phyloP scores from a whole-genome alignment of 1,140 invertebrate genomes.

The Penaeus vannamei region DNA sequence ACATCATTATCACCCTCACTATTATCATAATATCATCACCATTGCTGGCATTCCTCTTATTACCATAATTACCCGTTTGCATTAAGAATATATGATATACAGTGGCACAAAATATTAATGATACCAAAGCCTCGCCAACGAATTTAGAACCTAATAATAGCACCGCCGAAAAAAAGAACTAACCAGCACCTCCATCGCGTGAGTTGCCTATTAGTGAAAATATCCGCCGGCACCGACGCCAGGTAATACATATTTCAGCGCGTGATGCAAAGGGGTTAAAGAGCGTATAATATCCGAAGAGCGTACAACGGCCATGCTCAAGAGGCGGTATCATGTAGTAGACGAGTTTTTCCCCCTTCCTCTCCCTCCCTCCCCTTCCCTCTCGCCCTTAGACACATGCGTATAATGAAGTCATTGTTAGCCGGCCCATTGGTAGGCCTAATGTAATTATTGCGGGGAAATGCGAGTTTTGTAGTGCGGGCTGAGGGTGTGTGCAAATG shows the following conservation, averaged over 20 bases:
- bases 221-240: too few species aligned
- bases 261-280: constrained; percentile 16
- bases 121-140: too few species aligned
- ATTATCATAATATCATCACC: constrained; percentile 22
- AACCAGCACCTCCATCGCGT: too few species aligned
- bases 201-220: too few species aligned
- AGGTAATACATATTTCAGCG: too few species aligned
- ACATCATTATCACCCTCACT: constrained; percentile 18
- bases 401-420: constrained; percentile 19
- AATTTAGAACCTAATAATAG: too few species aligned
- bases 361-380: not conserved
- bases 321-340: too few species aligned
- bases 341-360: not conserved
- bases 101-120: too few species aligned
- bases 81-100: too few species aligned
- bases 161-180: too few species aligned
- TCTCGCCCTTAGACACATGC: not conserved
- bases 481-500: not conserved
- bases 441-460: constrained; percentile 28
- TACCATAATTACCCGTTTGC: not conserved
- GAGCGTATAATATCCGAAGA: not conserved
- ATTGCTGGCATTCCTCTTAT: not conserved
- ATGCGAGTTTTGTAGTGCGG: constrained; percentile 8
- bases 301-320: too few species aligned
- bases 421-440: constrained; percentile 16